Evolutionary conservation across 2,797 vertebrate genomes (phyloP).

Genomic region (Periparus ater): DNA sequence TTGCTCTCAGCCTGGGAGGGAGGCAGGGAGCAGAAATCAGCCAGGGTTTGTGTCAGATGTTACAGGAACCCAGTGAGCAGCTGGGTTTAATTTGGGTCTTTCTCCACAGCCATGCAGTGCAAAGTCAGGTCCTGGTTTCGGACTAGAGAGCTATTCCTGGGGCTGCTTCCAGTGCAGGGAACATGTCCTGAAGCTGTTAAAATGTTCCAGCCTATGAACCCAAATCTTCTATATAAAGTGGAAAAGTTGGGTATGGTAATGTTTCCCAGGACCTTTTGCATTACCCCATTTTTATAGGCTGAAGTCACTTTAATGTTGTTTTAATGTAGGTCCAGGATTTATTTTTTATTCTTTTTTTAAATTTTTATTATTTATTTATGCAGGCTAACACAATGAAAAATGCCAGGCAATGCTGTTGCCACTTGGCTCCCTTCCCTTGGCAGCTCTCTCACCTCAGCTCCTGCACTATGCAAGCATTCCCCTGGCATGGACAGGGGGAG

Average conservation of each 20-base stretch:
- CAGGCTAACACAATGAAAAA: not conserved
- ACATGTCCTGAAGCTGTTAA: not conserved
- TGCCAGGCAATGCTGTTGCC: not conserved
- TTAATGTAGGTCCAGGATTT: not conserved
- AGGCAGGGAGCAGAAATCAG: not conserved
- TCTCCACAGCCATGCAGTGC: not conserved
- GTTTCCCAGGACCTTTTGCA: not conserved
- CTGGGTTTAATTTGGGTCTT: not conserved
- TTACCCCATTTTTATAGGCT: not conserved
- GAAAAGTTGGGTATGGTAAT: not conserved
- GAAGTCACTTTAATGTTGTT: not conserved
- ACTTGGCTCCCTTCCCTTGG: not conserved
- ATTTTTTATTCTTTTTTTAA: not conserved
- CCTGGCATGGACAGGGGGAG: not conserved
- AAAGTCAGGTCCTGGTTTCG: not conserved
- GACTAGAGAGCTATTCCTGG: not conserved
- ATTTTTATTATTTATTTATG: not conserved
- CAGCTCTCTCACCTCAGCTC: not conserved
- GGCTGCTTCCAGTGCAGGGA: not conserved
- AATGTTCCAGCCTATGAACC: not conserved
- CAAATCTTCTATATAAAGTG: not conserved
- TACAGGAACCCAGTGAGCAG: not conserved
- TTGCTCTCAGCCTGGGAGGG: accelerated
- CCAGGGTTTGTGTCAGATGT: not conserved
- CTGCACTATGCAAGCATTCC: not conserved